Evolutionary conservation across 53 echinoderm and acorn worm genomes (phyloP).

Genomic region (Hippasteria phrygiana): DNA sequence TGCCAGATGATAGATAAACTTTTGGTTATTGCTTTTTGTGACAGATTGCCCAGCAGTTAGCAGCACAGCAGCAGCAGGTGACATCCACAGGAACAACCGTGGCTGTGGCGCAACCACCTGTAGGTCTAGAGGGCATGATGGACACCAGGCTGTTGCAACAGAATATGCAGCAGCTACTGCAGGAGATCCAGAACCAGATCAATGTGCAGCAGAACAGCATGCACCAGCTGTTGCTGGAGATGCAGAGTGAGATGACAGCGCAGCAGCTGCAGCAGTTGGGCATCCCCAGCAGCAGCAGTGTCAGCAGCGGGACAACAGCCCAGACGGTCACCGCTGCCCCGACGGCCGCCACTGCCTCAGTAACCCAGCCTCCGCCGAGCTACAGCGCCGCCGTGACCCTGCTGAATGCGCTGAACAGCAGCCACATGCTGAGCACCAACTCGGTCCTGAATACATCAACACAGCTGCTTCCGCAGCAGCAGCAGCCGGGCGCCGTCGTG

Average conservation of each 20-base stretch:
- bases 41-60: conserved; percentile 58
- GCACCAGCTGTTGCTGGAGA: conserved; percentile 75
- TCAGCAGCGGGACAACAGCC: conserved; percentile 27
- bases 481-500: conserved; percentile 10
- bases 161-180: conserved; percentile 79
- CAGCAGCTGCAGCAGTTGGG: conserved; percentile 79
- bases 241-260: conserved; percentile 71
- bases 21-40: not conserved
- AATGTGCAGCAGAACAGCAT: conserved; percentile 79
- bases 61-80: conserved; percentile 61
- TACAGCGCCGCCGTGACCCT: conserved; percentile 84
- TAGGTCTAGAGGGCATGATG: conserved; percentile 59
- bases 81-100: conserved; percentile 55
- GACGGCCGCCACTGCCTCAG: conserved; percentile 36
- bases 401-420: conserved; percentile 58
- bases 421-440: conserved; percentile 63
- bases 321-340: conserved; percentile 37
- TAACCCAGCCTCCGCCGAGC: conserved; percentile 83
- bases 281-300: conserved; percentile 34
- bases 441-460: conserved; percentile 60
- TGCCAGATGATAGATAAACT: not conserved
- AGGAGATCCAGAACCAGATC: conserved; percentile 85
- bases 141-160: conserved; percentile 75
- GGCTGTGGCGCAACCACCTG: conserved; percentile 36
- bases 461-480: conserved; percentile 40